Base-by-base conservation (phyloP, 2,113 vertebrate genomes). In the Thunnus thynnus region DNA sequence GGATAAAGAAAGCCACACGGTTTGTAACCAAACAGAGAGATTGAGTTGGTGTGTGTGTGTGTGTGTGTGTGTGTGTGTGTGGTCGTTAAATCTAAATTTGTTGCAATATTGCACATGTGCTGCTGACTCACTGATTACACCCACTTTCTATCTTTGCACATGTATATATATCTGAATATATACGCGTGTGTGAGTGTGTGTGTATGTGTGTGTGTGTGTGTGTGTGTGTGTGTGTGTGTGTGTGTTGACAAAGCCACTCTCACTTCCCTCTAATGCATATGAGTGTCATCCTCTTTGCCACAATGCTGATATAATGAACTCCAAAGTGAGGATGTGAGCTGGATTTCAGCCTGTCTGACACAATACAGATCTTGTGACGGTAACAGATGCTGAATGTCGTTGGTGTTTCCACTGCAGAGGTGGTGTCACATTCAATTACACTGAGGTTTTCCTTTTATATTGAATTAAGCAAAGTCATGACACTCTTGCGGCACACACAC, bases 371-470 rank as follows among this genome's bases (percentile, higher is more conserved):
- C 68, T 60, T 9, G 62, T 84, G 84, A 86, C 3, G 36, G 27
- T 12, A 27, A 72, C 82, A 77, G 54, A 77, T 10, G 71, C 84
- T 78, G 72, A 79, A 86, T 69, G 51, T 78, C 14, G 14, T 65
- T 0, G 69, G 54, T 72, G 56, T 85, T 87, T 84, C 73, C 83
- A 82, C 78, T 80, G 76, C 76, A 82, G 73, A 72, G 52, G 76
- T 64, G 72, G 82, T 78, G 86, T 91, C 76, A 88, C 68, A 77
- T 88, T 89, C 88, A 84, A 71, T 89, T 85, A 83, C 54, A 63
- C 52, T 25, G 58, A 78, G 77, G 60, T 83, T 66, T 72, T 74
- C 62, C 60, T 36, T 41, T 82, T 82, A 44, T 73, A 80, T 80
- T 79, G 78, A 88, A 87, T 86, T 80, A 87, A 87, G 69, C 70